Conservation (phyloP, 1,140 invertebrate species). For the Drosophila ananassae region DNA sequence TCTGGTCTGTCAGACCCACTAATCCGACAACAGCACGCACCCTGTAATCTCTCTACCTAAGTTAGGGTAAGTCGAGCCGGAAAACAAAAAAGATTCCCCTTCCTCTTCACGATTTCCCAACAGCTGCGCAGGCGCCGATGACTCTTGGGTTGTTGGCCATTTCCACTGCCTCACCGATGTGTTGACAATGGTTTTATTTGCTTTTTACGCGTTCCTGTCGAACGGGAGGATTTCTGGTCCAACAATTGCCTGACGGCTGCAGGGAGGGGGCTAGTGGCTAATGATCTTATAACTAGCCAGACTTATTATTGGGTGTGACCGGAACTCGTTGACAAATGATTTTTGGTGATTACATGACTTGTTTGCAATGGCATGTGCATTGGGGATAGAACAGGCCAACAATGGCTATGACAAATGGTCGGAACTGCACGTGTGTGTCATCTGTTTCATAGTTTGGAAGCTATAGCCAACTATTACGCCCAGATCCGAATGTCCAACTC, state of each 20-base stretch:
- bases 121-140: conserved; percentile 75
- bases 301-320: conserved; percentile 34
- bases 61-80: conserved; percentile 17
- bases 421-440: conserved; percentile 3
- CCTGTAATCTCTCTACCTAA: conserved; percentile 61
- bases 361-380: conserved; percentile 5
- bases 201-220: conserved; percentile 59
- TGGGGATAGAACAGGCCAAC: background rate
- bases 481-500: background rate
- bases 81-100: conserved; percentile 25
- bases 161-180: conserved; percentile 48
- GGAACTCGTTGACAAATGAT: conserved; percentile 38
- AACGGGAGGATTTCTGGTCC: conserved; percentile 64
- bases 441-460: background rate
- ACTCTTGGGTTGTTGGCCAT: conserved; percentile 44
- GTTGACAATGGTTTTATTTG: conserved; percentile 78
- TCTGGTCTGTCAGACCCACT: conserved; percentile 6
- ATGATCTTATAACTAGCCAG: conserved; percentile 49
- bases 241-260: conserved; percentile 34
- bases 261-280: conserved; percentile 18
- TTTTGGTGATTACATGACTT: conserved; percentile 2
- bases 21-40: conserved; percentile 63
- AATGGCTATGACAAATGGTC: background rate
- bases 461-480: background rate
- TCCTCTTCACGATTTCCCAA: conserved; percentile 35